Evolutionary conservation across 2,797 vertebrate genomes (phyloP), one percentile per base, ranked within the genome.

Genomic region (Rhyacichthys aspro): DNA sequence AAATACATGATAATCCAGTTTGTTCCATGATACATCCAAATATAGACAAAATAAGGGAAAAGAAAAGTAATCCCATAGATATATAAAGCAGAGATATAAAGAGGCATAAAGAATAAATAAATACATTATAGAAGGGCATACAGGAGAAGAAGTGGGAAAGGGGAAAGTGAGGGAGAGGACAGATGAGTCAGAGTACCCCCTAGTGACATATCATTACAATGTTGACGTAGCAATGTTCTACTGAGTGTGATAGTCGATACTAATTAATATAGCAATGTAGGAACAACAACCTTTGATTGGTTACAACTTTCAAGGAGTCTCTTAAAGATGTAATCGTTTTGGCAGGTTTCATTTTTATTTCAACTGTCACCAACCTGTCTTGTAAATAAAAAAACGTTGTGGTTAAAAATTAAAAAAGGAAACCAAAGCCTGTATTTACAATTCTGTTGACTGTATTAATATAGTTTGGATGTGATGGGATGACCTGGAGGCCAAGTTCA

Each of bases 1-100:
- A 56, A 17, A 57, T 39, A 43, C 46, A 47, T 60, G 19, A 63
- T 32, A 70, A 45, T 34, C 32, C 42, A 46, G 39, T 63, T 53
- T 67, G 76, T 70, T 69, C 55, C 32, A 8, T 12, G 45, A 57
- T 41, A 48, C 17, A 18, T 67, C 70, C 64, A 73, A 81, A 72
- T 70, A 78, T 70, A 78, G 63, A 71, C 11, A 7, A 45, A 32
- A 18, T 42, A 58, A 61, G 67, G 59, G 55, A 52, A 38, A 16
- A 44, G 74, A 33, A 12, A 32, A 47, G n/a, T 12, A 18, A 58
- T 58, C 58, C 19, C 11, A 17, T 23, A 67, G 67, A 74, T 37
- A 55, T 8, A n/a, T n/a, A n/a, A n/a, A 28, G 39, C 1, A 5
- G 41, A 45, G 32, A 63, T n/a, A 42, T 47, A 19, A n/a, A 9